Conservation (phyloP, 2,797 vertebrate genomes). For the Helicolenus hilgendorfi region DNA sequence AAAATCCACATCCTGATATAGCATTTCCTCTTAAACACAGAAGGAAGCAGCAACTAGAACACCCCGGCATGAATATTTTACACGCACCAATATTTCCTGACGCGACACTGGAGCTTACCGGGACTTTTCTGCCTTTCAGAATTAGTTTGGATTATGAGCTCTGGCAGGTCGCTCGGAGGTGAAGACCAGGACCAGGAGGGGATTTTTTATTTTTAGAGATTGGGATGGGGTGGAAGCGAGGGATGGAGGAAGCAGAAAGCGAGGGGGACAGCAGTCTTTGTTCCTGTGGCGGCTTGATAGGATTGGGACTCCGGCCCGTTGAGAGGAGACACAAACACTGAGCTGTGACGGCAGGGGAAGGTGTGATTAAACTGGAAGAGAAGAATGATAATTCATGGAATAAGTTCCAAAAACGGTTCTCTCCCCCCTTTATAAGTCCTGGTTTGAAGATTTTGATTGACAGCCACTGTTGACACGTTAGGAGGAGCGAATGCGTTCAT, state of each 20-base stretch:
- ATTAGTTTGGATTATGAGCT: slow-evolving; percentile 76
- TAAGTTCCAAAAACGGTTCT: not conserved
- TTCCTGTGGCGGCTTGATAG: slow-evolving; percentile 65
- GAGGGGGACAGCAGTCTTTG: slow-evolving; percentile 51
- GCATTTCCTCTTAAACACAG: slow-evolving; percentile 33
- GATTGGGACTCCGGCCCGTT: slow-evolving; percentile 56
- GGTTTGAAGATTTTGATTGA: slow-evolving; percentile 49
- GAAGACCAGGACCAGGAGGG: slow-evolving; percentile 39
- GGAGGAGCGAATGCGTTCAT: slow-evolving; percentile 21
- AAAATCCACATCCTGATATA: slow-evolving; percentile 52
- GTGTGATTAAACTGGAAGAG: slow-evolving; percentile 38
- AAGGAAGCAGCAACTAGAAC: slow-evolving; percentile 36
- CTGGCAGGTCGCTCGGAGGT: slow-evolving; percentile 62
- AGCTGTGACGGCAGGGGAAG: slow-evolving; percentile 32
- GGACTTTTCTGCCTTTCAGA: slow-evolving; percentile 58
- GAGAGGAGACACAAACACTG: slow-evolving; percentile 47
- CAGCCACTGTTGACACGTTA: slow-evolving; percentile 8
- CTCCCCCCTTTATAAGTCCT: not conserved
- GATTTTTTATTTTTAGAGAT: slow-evolving; percentile 28
- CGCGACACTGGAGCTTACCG: slow-evolving; percentile 31
- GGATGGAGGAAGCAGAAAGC: not conserved
- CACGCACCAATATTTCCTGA: slow-evolving; percentile 61
- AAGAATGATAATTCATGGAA: slow-evolving; percentile 26
- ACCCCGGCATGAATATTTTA: slow-evolving; percentile 68
- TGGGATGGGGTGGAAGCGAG: not conserved